A percentile compares a stretch with the other conserved stretches of the same genome.
Conservation (phyloP, 2,888 invertebrate species). For the Morinoia aosen region DNA sequence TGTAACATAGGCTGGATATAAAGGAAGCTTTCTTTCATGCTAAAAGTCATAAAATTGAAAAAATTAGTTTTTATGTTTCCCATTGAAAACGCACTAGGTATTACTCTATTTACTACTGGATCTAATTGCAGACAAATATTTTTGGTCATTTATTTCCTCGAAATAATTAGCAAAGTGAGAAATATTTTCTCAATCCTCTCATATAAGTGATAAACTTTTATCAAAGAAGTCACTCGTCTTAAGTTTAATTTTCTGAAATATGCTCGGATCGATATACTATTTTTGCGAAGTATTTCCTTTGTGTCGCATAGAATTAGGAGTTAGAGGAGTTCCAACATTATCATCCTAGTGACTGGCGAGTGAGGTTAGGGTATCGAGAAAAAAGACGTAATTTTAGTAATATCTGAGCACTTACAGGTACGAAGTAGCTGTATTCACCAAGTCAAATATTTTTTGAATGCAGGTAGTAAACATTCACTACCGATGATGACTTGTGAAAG, state of each 20-base stretch:
- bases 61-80: neutral
- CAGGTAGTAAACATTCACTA: neutral
- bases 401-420: neutral
- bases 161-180: neutral
- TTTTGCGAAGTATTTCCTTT: neutral
- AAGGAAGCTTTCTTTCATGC: neutral
- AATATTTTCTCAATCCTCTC: neutral
- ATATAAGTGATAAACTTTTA: neutral
- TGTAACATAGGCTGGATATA: neutral
- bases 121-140: neutral
- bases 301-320: constrained; percentile 1
- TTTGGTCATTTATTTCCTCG: neutral
- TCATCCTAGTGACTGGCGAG: constrained; percentile 33
- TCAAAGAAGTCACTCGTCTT: neutral
- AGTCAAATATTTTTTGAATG: neutral
- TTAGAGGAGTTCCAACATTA: constrained; percentile 38
- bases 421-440: neutral
- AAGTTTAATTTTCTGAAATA: neutral
- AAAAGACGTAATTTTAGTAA: constrained; percentile 12
- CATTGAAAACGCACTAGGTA: neutral
- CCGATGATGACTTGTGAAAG: neutral
- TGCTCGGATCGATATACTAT: constrained; percentile 45
- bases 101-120: neutral
- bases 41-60: neutral
- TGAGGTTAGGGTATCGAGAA: neutral